Evolutionary conservation across 2,797 vertebrate genomes (phyloP).

Genomic region (Sternotherus odoratus): DNA sequence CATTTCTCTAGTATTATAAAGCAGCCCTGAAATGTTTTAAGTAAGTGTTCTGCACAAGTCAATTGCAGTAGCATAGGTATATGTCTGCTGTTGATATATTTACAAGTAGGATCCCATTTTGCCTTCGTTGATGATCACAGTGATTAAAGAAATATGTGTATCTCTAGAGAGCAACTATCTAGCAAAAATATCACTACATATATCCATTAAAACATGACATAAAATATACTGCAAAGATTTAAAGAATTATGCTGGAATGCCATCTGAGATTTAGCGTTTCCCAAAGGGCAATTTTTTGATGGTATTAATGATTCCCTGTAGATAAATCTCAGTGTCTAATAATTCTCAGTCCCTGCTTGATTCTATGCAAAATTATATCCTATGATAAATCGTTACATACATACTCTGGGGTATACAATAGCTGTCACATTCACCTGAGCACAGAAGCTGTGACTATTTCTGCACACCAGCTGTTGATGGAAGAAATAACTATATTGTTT

Average conservation of each 20-base stretch:
- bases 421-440: not conserved
- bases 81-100: not conserved
- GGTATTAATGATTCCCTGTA: constrained; percentile 35
- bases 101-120: not conserved
- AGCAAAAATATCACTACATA: constrained; percentile 45
- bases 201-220: constrained; percentile 48
- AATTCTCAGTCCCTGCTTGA: constrained; percentile 19
- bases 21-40: not conserved
- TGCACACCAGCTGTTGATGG: not conserved
- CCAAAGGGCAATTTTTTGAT: constrained; percentile 50
- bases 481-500: constrained; percentile 18
- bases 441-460: constrained; percentile 17
- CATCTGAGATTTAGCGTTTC: constrained; percentile 38
- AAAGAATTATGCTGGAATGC: constrained; percentile 45
- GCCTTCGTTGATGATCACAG: constrained; percentile 10
- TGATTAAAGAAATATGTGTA: constrained; percentile 41
- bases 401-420: constrained; percentile 12
- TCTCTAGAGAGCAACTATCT: constrained; percentile 30
- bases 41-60: not conserved
- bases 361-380: constrained; percentile 14
- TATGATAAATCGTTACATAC: constrained; percentile 5
- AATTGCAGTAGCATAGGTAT: not conserved
- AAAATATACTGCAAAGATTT: constrained; percentile 36
- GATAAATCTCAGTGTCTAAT: constrained; percentile 56
- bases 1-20: not conserved